These are phyloP conservation scores for Drosophila repletoides DNA, from an alignment of 1,140 invertebrate species.

Conservation along the genomic window DNA sequence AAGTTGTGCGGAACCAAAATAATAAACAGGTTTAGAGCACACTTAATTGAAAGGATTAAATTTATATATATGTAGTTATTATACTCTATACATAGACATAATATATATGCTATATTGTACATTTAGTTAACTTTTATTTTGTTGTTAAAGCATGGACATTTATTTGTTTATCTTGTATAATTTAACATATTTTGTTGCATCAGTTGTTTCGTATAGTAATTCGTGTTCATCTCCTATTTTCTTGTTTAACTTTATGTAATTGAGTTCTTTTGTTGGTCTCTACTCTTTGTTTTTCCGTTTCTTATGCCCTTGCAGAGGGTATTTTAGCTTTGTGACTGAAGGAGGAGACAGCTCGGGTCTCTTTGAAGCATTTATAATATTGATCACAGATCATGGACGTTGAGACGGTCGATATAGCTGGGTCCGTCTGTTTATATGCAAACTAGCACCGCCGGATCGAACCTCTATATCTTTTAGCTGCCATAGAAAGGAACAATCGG, in stretches of 20 bases:
- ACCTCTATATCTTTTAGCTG: too few species aligned
- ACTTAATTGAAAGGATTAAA: constrained; percentile 9
- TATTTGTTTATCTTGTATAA: constrained; percentile 47
- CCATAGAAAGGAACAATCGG: too few species aligned
- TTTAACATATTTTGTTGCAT: neutral
- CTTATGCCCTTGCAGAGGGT: too few species aligned
- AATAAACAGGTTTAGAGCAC: constrained; percentile 1
- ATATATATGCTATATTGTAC: constrained; percentile 57
- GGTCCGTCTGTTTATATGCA: too few species aligned
- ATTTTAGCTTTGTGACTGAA: too few species aligned
- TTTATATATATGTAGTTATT: constrained; percentile 23
- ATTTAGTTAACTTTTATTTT: constrained; percentile 70
- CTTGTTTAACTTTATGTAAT: constrained; percentile 67
- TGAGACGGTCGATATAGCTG: too few species aligned
- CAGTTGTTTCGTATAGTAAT: constrained; percentile 10
- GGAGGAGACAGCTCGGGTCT: too few species aligned
- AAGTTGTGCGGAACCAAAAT: too few species aligned
- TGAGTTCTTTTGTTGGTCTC: constrained; percentile 38
- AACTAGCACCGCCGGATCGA: too few species aligned
- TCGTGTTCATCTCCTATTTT: constrained; percentile 42
- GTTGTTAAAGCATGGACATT: constrained; percentile 71
- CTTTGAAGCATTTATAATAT: too few species aligned
- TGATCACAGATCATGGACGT: too few species aligned
- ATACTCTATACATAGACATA: constrained; percentile 10
- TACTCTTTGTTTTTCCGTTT: too few species aligned